Conservation (phyloP, 1,140 invertebrate species). For the Bombus ignitus region DNA sequence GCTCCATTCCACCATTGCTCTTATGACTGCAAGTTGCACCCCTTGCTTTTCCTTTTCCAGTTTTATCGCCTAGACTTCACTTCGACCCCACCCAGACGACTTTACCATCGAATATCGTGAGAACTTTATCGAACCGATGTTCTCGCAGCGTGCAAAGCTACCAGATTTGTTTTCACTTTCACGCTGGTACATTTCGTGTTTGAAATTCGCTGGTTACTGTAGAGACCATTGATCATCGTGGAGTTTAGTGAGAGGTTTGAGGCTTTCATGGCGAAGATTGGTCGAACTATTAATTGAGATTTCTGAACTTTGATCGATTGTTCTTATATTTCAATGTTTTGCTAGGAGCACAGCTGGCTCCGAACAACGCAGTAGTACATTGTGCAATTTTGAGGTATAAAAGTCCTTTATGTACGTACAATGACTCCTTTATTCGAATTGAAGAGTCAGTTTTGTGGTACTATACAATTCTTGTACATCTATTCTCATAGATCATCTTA, state of each 20-base stretch:
- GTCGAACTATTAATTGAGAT: neutral
- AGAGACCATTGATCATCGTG: neutral
- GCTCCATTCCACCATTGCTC: neutral
- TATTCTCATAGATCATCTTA: no score
- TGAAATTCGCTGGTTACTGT: neutral
- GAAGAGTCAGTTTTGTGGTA: no score
- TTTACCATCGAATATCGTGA: conserved; percentile 44
- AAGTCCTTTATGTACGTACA: no score
- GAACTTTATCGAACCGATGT: conserved; percentile 47
- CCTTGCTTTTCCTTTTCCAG: neutral
- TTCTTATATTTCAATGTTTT: neutral
- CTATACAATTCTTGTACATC: no score
- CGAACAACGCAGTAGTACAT: no score
- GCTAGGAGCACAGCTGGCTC: neutral
- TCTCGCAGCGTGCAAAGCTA: neutral
- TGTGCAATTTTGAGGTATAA: no score
- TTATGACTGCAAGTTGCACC: neutral
- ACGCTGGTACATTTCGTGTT: neutral
- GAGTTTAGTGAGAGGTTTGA: neutral
- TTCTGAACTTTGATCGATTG: neutral
- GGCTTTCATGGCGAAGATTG: neutral
- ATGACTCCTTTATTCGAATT: no score
- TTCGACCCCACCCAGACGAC: conserved; percentile 14
- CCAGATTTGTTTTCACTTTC: conserved; percentile 9
- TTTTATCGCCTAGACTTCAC: conserved; percentile 4